Conservation (phyloP, 2,797 vertebrate species). For the Holocentrus rufus region DNA sequence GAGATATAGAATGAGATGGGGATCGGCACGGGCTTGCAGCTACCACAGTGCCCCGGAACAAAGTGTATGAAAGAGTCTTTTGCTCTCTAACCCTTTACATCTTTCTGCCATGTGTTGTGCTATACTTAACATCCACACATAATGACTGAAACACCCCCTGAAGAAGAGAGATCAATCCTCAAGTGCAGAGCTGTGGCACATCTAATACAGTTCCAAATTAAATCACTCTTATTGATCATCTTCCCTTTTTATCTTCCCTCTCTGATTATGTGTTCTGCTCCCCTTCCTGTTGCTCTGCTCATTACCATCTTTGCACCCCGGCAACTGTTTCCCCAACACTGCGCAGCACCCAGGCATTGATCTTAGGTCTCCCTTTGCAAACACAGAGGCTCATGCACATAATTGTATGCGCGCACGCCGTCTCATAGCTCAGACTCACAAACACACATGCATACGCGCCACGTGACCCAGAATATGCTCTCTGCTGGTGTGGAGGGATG, state of each 20-base stretch:
- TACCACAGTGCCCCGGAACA: slow-evolving; percentile 26
- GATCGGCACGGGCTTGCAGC: slow-evolving; percentile 15
- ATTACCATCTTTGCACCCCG: slow-evolving; percentile 59
- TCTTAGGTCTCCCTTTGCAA: slow-evolving; percentile 26
- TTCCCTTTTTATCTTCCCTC: slow-evolving; percentile 32
- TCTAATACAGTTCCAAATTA: slow-evolving; percentile 38
- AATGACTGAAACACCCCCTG: neutral
- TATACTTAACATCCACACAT: slow-evolving; percentile 8
- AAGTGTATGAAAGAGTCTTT: slow-evolving; percentile 23
- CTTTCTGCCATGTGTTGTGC: neutral
- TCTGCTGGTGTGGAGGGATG: slow-evolving; percentile 4
- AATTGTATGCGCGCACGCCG: slow-evolving; percentile 24
- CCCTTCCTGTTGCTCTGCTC: slow-evolving; percentile 41
- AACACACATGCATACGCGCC: slow-evolving; percentile 1
- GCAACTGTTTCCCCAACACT: slow-evolving; percentile 29
- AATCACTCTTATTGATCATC: slow-evolving; percentile 58
- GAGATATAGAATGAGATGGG: neutral
- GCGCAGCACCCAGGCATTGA: slow-evolving; percentile 38
- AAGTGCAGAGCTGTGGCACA: slow-evolving; percentile 21
- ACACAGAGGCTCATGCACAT: slow-evolving; percentile 7
- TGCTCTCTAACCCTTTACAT: slow-evolving; percentile 3
- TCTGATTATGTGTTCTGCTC: slow-evolving; percentile 49
- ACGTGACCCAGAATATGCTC: slow-evolving; percentile 15
- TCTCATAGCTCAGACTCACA: slow-evolving; percentile 1
- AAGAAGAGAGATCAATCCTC: slow-evolving; percentile 36